These are phyloP conservation scores for Neosilurus mollespiculum DNA, from an alignment of 2,797 vertebrate species.

Conservation along the genomic window DNA sequence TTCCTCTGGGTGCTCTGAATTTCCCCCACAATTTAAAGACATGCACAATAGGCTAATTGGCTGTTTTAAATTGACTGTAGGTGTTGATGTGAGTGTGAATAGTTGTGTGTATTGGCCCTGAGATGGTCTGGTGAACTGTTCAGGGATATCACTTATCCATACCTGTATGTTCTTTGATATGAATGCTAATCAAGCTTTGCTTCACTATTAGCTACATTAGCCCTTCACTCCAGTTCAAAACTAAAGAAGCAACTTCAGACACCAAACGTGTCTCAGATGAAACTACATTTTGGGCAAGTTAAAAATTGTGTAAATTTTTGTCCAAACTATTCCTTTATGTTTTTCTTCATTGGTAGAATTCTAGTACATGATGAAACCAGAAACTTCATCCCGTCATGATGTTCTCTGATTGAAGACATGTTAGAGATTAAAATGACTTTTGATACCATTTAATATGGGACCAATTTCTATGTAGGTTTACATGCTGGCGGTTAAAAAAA, in stretches of 20 bases:
- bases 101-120: no score
- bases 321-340: background rate
- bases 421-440: slow-evolving; percentile 53
- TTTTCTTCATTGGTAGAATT: slow-evolving; percentile 44
- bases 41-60: no score
- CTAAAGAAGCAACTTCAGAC: background rate
- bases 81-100: no score
- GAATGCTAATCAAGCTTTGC: background rate
- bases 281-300: background rate
- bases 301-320: background rate
- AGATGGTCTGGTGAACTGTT: no score
- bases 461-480: slow-evolving; percentile 61
- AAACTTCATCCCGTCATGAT: slow-evolving; percentile 29
- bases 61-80: no score
- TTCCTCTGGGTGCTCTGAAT: no score
- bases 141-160: background rate
- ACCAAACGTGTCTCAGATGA: background rate
- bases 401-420: background rate
- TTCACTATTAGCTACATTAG: slow-evolving; percentile 7
- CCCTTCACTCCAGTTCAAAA: background rate
- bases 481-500: slow-evolving; percentile 41
- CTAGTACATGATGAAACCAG: slow-evolving; percentile 52
- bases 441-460: slow-evolving; percentile 63
- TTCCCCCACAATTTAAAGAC: no score
- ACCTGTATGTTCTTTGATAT: background rate